Percentiles rank a stretch among this genome's conserved stretches.
Evolutionary conservation across 1,140 invertebrate genomes (phyloP).

Genomic region (Drosophila littoralis): DNA sequence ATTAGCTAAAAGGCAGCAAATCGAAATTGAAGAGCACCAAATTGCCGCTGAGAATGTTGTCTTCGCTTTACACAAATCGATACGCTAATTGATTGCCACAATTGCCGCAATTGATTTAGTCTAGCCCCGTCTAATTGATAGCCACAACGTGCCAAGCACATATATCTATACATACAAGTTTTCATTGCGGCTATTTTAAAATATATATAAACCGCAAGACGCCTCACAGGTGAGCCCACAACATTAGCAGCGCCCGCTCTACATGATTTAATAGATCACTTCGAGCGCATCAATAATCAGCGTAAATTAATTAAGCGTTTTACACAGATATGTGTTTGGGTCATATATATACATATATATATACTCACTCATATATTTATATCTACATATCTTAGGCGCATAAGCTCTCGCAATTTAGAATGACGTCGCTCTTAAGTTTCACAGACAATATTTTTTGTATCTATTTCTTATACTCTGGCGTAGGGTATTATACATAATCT

Average conservation of each 20-base stretch:
- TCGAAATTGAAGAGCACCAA: conserved; percentile 27
- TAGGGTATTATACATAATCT: background rate
- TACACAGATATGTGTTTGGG: conserved; percentile 16
- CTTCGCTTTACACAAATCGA: conserved; percentile 23
- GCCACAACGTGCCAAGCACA: conserved; percentile 57
- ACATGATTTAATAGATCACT: conserved; percentile 66
- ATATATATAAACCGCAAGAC: conserved; percentile 30
- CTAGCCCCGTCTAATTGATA: conserved; percentile 57
- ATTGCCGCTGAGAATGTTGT: conserved; percentile 30
- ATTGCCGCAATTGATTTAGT: conserved; percentile 61
- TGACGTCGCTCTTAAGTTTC: conserved; percentile 52
- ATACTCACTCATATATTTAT: background rate
- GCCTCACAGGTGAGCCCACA: conserved; percentile 45
- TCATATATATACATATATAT: background rate
- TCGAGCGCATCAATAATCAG: conserved; percentile 52
- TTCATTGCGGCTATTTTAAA: conserved; percentile 46
- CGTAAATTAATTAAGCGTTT: conserved; percentile 68
- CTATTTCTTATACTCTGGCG: conserved; percentile 8
- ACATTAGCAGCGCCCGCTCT: conserved; percentile 18
- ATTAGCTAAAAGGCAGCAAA: conserved; percentile 72
- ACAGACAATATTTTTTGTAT: conserved; percentile 39
- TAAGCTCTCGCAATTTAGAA: conserved; percentile 16
- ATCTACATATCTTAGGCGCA: background rate
- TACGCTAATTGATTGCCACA: conserved; percentile 47
- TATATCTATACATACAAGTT: conserved; percentile 27